Percentiles rank a stretch among this genome's conserved stretches.
Conservation (phyloP, 2,797 vertebrate species). For the Etheostoma perlongum region DNA sequence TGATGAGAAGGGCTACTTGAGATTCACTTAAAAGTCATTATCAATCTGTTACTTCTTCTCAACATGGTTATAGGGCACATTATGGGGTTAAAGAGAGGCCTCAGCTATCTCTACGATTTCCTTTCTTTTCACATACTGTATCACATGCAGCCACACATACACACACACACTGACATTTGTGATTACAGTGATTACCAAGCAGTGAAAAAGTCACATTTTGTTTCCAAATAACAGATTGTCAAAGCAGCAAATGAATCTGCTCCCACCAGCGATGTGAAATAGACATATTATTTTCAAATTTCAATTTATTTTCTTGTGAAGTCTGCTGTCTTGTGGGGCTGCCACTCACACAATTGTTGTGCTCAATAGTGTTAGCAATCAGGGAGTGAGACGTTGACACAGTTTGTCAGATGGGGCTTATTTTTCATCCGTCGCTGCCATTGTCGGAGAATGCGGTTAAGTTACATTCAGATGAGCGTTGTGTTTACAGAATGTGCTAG, state of each 20-base stretch:
- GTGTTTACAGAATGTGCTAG: slow-evolving; percentile 20
- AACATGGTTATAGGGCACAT: slow-evolving; percentile 32
- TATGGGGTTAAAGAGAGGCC: slow-evolving; percentile 16
- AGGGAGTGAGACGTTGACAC: slow-evolving; percentile 49
- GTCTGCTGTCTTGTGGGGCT: slow-evolving; percentile 66
- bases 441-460: slow-evolving; percentile 18
- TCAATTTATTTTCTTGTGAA: slow-evolving; percentile 67
- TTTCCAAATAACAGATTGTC: slow-evolving; percentile 77
- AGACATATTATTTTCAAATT: slow-evolving; percentile 79
- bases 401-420: slow-evolving; percentile 49
- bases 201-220: slow-evolving; percentile 76
- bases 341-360: slow-evolving; percentile 70
- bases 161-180: slow-evolving; percentile 61
- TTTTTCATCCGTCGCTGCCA: slow-evolving; percentile 45
- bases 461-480: slow-evolving; percentile 29
- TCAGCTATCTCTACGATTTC: slow-evolving; percentile 12
- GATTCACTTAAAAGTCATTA: slow-evolving; percentile 61
- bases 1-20: slow-evolving; percentile 38
- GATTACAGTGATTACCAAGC: slow-evolving; percentile 77
- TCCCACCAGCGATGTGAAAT: slow-evolving; percentile 67
- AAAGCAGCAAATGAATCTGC: slow-evolving; percentile 79
- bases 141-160: not conserved
- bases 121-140: slow-evolving; percentile 25
- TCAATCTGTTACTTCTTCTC: slow-evolving; percentile 54
- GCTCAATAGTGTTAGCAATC: slow-evolving; percentile 69